Base-by-base conservation (phyloP, 2,113 vertebrate genomes). In the Delphinus delphis region DNA sequence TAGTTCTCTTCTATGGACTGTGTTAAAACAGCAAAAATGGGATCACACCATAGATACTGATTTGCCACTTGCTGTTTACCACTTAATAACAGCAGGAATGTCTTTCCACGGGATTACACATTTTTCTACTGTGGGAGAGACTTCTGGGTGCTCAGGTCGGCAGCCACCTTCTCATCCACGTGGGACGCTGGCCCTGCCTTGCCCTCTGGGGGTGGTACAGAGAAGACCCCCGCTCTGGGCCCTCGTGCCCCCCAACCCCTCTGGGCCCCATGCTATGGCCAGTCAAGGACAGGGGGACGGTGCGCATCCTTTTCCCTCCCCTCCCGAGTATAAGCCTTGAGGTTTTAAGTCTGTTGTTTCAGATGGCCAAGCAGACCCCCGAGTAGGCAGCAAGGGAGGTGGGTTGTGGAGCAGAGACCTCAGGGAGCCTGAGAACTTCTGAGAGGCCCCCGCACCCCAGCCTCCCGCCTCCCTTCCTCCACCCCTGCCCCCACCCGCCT, bases 91-190 rank as follows among this genome's bases (percentile, higher is more conserved):
- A 47, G 68, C 53, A 12, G 33, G 68, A 44, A 12, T 11, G 1
- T 33, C 58, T 76, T 41, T 62, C 58, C 81, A 3, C 2, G 4
- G 9, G 25, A 8, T 44, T 17, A 23, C 31, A 13, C n/a, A 2
- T 8, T 60, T 58, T 55, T 12, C 9, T 33, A 6, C 38, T 17
- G 58, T 87, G 50, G 55, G 36, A n/a, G 70, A 50, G 41, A 44
- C 36, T 60, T 44, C 62, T 6, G 21, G 62, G 23, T 1, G 10
- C 23, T n/a, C 28, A 0, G 2, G 47, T 15, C 1, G 36, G 82
- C 77, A 31, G 67, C n/a, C 4, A 0, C 1, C 47, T 10, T 33
- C 23, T 31, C 50, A 13, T 6, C 18, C 60, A 4, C 3, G 2
- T 9, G 63, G 41, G 84, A 23, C 3, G 41, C 8, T 7, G 53